Evolutionary conservation across 1,140 invertebrate genomes (phyloP), one percentile per base, ranked within the genome.

Genomic region (Prorops nasuta): DNA sequence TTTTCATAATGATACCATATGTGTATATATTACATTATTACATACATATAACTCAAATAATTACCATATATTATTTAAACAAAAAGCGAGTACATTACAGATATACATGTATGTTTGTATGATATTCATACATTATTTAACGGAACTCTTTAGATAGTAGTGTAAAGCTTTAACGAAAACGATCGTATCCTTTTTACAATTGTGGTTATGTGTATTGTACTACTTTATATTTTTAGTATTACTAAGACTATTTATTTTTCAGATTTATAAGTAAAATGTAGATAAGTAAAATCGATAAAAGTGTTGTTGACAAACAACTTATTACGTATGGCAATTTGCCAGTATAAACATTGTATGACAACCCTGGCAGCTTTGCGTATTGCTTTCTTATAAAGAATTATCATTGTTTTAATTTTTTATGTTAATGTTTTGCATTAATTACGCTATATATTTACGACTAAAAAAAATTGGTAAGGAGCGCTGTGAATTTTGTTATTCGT

Each of bases 201-300:
- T 36, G 43, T 44, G 16, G 32, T 36, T 51, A 18, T 50, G 31
- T 39, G 37, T 47, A 28, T 42, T 24, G 21, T 40, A 44, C 12
- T 41, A 51, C 40, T 44, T 43, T 38, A 49, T 54, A 48, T 49
- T 61, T 34, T 16, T 53, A 66, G 45, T 46, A 49, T 60, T 56
- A 46, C 54, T 54, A 39, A 34, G 53, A 46, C 37, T 54, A 52
- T 62, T 65, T 65, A 59, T 69, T 67, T 65, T 51, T 34, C 60
- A 56, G 59, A 50, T 51, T 36, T 58, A 41, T 60, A 59, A 55
- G 41, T 45, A 42, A 53, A 28, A 48, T 51, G 20, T 44, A 60
- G 51, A 34, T 53, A 56, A 39, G 24, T 43, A 54, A 58, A 52
- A 53, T 53, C 40, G 42, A 56, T 38, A 58, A 56, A 53, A 56